Conservation (phyloP, 1,140 invertebrate genomes). For the Octopus bimaculoides region DNA sequence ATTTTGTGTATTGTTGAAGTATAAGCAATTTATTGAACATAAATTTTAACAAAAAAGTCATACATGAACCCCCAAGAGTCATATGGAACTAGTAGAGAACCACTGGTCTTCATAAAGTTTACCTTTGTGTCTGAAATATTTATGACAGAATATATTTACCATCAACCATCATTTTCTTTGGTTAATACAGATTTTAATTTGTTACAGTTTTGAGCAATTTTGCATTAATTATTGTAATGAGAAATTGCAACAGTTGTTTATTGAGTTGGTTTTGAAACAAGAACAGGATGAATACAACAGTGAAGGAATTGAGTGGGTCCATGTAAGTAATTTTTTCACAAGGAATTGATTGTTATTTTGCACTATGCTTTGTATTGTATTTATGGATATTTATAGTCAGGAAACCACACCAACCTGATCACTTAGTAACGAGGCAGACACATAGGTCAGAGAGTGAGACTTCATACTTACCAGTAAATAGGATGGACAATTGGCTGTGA, state of each 20-base stretch:
- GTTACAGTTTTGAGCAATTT: constrained; percentile 83
- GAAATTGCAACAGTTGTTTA: constrained; percentile 94
- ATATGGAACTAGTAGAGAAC: too few species aligned
- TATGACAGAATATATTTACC: neutral
- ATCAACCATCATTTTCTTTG: neutral
- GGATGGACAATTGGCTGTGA: neutral
- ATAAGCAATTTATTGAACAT: too few species aligned
- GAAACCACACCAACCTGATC: neutral
- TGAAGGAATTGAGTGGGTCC: constrained; percentile 88
- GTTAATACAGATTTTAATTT: neutral
- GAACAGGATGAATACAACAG: constrained; percentile 92
- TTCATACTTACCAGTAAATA: neutral
- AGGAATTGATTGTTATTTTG: neutral
- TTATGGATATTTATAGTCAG: neutral
- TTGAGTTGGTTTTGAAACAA: constrained; percentile 91
- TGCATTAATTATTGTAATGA: constrained; percentile 98
- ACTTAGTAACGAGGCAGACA: neutral
- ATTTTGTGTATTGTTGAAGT: too few species aligned
- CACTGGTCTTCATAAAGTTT: too few species aligned
- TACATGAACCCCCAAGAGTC: too few species aligned
- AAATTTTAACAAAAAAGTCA: too few species aligned
- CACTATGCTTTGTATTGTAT: neutral
- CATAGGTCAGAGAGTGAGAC: neutral
- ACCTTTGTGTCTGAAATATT: neutral
- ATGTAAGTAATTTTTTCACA: constrained; percentile 34